These are phyloP conservation scores for Danaus melanippus DNA, from an alignment of 1,140 invertebrate genomes.

Conservation along the genomic window DNA sequence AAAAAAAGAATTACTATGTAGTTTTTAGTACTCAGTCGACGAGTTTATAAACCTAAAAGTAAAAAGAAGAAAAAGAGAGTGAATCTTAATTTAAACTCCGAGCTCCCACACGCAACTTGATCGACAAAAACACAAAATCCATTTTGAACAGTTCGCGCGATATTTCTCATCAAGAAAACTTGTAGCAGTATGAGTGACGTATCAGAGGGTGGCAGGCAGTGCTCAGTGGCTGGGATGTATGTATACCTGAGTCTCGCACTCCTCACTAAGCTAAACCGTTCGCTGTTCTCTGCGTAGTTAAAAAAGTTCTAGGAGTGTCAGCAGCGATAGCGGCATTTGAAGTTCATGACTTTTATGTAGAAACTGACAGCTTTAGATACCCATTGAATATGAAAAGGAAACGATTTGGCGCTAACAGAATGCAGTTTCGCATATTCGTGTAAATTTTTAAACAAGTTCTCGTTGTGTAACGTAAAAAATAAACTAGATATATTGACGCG, in stretches of 20 bases:
- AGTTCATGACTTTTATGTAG: conserved; percentile 18
- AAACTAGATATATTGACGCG: no score
- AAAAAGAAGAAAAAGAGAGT: no score
- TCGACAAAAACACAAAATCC: conserved; percentile 23
- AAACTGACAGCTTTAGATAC: conserved; percentile 12
- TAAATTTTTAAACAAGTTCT: no score
- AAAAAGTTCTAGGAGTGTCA: conserved; percentile 41
- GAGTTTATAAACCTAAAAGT: no score
- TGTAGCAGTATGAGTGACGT: conserved; percentile 38
- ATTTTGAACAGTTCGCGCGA: conserved; percentile 27
- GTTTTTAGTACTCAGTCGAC: no score
- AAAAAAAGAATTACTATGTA: no score
- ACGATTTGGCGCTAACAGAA: no score
- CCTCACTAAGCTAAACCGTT: conserved; percentile 36
- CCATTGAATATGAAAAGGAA: no score
- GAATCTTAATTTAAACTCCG: no score
- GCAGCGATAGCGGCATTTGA: conserved; percentile 30
- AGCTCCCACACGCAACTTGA: conserved; percentile 4
- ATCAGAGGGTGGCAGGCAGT: conserved; percentile 35
- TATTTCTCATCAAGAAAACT: conserved; percentile 36
- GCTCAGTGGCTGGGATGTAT: conserved; percentile 18
- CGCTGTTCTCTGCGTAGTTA: conserved; percentile 26
- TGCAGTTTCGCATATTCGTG: no score
- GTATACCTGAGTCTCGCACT: conserved; percentile 28
- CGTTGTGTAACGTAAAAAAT: neutral